These are phyloP conservation scores for Lophura nycthemera DNA, from an alignment of 2,113 vertebrate genomes.

Conservation along the genomic window DNA sequence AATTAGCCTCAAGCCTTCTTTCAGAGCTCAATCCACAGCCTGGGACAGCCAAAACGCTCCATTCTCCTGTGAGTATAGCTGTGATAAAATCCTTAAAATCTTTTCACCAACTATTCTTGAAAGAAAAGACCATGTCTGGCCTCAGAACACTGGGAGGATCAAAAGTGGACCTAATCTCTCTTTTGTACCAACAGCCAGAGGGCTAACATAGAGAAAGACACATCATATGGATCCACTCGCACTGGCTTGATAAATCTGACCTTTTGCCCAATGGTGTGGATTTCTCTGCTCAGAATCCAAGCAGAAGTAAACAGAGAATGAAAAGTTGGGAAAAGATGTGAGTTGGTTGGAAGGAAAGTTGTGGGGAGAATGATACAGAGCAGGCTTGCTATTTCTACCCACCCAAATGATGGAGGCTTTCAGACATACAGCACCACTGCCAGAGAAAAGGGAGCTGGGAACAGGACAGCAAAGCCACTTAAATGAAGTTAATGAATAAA, in stretches of 20 bases:
- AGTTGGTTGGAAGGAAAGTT: not conserved
- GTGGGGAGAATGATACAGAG: fast-evolving
- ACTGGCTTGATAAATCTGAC: not conserved
- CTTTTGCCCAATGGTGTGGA: fast-evolving
- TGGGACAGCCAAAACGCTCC: slow-evolving; percentile 11
- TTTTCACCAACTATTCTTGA: slow-evolving; percentile 21
- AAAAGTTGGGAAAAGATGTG: not conserved
- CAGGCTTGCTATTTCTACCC: not conserved
- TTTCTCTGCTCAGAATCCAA: not conserved
- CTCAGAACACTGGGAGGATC: slow-evolving; percentile 9
- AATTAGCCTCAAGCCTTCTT: slow-evolving; percentile 28
- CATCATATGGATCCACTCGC: not conserved
- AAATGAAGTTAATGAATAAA: not conserved
- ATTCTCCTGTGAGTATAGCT: not conserved
- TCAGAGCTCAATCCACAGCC: slow-evolving; percentile 44
- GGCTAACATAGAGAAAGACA: not conserved
- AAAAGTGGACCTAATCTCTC: not conserved
- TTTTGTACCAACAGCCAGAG: not conserved
- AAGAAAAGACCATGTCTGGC: not conserved
- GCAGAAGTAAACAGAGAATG: not conserved
- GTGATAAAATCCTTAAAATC: slow-evolving; percentile 18
- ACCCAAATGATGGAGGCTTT: not conserved
- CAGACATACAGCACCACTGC: fast-evolving
- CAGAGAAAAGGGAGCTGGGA: fast-evolving
- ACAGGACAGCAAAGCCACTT: not conserved